Evolutionary conservation across 2,797 vertebrate species (phyloP), one percentile per base, ranked within the genome.

Genomic region (Danionella dracula): DNA sequence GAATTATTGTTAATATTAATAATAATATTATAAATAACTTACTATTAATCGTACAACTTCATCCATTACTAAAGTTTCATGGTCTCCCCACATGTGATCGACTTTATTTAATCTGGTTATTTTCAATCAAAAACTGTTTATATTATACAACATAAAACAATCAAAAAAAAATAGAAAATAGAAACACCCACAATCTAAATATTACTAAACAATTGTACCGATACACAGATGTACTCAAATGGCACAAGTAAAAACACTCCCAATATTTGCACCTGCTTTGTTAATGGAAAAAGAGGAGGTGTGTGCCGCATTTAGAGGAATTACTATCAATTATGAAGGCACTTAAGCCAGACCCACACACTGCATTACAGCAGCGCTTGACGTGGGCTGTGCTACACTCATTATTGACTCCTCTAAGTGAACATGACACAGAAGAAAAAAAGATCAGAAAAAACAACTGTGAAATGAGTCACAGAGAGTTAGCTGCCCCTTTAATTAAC

Each of bases 401-500:
- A 10, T 10, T 27, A 44, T 53, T 63, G 29, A 20, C 6, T 44
- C 21, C 27, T 35, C 20, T 29, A 23, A 10, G 23, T 55, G 31
- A 65, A 54, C 2, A 29, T 64, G 37, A 29, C 10, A 4, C 23
- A 53, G 45, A 42, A 66, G 48, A 49, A 32, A 48, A 48, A 48
- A 15, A 31, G 19, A 8, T 32, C 37, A 38, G 5, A 27, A 3
- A 29, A 40, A 50, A 23, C 11, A 57, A 57, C 23, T 20, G 16
- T 20, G 4, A 15, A n/a, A 31, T 66, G 64, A 66, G 9, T 66
- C 64, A 66, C 16, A 40, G 17, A 56, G 8, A 45, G 20, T 38
- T 48, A 35, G 12, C 9, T 44, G 27, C n/a, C 17, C 42, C 7
- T 10, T 31, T 10, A 46, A 23, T 27, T 17, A 55, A 66, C 37